These are phyloP conservation scores for Hoplostethus atlanticus DNA, from an alignment of 2,797 vertebrate species.

Conservation along the genomic window DNA sequence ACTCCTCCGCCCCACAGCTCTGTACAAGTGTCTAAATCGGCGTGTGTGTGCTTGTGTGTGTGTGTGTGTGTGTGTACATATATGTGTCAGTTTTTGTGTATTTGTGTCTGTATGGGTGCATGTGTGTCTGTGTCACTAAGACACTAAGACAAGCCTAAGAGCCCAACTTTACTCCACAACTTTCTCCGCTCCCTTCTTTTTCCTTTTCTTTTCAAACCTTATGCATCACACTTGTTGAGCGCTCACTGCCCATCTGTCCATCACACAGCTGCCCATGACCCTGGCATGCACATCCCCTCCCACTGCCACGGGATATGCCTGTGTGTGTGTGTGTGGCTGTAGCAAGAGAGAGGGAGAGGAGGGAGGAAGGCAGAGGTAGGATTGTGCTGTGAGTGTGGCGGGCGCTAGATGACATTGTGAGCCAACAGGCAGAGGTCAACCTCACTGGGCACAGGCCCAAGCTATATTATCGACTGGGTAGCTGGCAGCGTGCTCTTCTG, in stretches of 20 bases:
- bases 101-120: background rate
- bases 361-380: conserved; percentile 29
- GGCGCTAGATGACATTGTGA: conserved; percentile 81
- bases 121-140: conserved; percentile 16
- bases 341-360: conserved; percentile 15
- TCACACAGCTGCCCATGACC: conserved; percentile 39
- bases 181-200: conserved; percentile 6
- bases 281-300: conserved; percentile 44
- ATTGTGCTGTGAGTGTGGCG: conserved; percentile 44
- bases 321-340: conserved; percentile 18
- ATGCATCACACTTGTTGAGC: conserved; percentile 59
- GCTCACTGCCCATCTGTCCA: conserved; percentile 55
- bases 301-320: conserved; percentile 39
- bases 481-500: conserved; percentile 66
- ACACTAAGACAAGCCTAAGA: conserved; percentile 1
- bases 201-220: background rate
- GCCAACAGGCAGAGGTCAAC: conserved; percentile 81
- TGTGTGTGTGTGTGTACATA: background rate
- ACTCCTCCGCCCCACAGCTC: conserved; percentile 58
- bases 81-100: background rate
- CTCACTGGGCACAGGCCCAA: conserved; percentile 72
- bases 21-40: conserved; percentile 32
- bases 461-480: conserved; percentile 77
- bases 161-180: conserved; percentile 1
- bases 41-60: conserved; percentile 9